Evolutionary conservation across 2,113 vertebrate genomes (phyloP).

Genomic region (Boulengeromyrus knoepffleri): DNA sequence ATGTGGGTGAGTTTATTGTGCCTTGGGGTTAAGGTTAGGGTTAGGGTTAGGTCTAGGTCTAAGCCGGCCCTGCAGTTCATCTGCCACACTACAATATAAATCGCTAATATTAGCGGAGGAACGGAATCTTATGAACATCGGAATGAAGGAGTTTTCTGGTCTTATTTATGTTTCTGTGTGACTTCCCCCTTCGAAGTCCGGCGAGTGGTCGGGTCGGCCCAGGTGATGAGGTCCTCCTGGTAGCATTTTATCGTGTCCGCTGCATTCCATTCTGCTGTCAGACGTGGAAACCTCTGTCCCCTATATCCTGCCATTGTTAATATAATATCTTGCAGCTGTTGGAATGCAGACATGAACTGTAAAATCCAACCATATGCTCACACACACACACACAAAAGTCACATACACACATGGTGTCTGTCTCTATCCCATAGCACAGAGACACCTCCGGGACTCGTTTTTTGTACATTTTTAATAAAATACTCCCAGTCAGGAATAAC

Average conservation of each 20-base stretch:
- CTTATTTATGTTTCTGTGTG: background rate
- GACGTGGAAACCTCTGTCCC: background rate
- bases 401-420: background rate
- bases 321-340: constrained; percentile 8
- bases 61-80: background rate
- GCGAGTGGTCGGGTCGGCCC: background rate
- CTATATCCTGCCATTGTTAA: background rate
- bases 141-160: background rate
- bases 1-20: background rate
- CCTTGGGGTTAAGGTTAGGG: background rate
- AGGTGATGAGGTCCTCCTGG: background rate
- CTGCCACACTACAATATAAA: background rate
- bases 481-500: background rate
- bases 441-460: background rate
- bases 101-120: background rate
- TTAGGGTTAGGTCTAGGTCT: background rate
- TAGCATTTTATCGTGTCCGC: background rate
- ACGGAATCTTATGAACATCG: background rate
- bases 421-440: background rate
- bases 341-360: background rate
- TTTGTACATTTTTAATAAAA: background rate
- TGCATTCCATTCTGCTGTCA: background rate
- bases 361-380: background rate
- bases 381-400: background rate
- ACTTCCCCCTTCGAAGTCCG: background rate